Percentiles rank a stretch among this genome's conserved stretches.
Evolutionary conservation across 2,113 vertebrate species (phyloP).

Genomic region (Nothobranchius kuhntae): DNA sequence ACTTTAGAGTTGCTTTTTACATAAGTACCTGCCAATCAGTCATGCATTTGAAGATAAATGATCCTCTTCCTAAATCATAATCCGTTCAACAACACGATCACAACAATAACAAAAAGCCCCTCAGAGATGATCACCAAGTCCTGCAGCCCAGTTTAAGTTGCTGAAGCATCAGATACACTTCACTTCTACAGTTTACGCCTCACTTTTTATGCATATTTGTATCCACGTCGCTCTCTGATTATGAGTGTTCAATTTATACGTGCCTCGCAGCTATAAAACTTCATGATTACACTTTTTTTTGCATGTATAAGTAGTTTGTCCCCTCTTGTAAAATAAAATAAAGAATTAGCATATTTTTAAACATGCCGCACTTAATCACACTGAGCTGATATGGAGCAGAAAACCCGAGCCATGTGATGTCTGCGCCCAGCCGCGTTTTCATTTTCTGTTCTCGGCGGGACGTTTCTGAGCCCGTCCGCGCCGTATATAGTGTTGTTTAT

Average conservation of each 20-base stretch:
- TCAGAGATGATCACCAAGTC: conserved; percentile 17
- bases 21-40: no score
- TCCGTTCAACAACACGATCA: not conserved
- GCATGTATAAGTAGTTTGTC: conserved; percentile 4
- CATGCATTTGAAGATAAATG: no score
- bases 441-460: conserved; percentile 25
- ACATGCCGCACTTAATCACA: conserved; percentile 7
- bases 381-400: not conserved
- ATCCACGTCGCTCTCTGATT: conserved; percentile 21
- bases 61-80: not conserved
- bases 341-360: conserved; percentile 3
- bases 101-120: not conserved
- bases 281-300: conserved; percentile 14
- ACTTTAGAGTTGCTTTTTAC: no score
- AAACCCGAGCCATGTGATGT: conserved; percentile 4
- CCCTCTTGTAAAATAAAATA: not conserved
- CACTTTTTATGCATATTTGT: conserved; percentile 41
- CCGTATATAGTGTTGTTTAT: not conserved
- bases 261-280: conserved; percentile 15
- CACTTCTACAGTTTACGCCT: not conserved
- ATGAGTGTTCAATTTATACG: conserved; percentile 18
- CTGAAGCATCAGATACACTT: not conserved
- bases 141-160: not conserved
- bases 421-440: conserved; percentile 8
- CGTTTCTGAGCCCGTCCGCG: not conserved